Evolutionary conservation across 2,888 invertebrate species (phyloP).

Genomic region (Laspeyria flexula): DNA sequence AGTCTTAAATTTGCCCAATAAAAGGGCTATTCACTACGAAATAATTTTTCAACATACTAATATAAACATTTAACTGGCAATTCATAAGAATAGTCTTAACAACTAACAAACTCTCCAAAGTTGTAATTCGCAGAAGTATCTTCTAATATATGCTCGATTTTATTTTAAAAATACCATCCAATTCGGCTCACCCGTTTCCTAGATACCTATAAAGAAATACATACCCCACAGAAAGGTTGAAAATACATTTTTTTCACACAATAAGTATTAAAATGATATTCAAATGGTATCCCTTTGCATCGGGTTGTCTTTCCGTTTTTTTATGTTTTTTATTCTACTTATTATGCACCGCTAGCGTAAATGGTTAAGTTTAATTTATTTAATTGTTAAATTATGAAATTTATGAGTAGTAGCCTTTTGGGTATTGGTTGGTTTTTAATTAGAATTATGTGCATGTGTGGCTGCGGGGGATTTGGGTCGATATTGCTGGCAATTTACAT

Average conservation of each 20-base stretch:
- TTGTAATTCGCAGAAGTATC: too few species aligned
- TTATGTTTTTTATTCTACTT: conserved; percentile 32
- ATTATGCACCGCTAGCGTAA: conserved; percentile 42
- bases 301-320: conserved; percentile 31
- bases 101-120: too few species aligned
- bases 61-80: too few species aligned
- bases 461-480: conserved; percentile 10
- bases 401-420: conserved; percentile 27
- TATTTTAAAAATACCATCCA: conserved; percentile 14
- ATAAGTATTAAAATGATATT: conserved; percentile 40
- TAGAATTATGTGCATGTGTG: conserved; percentile 6
- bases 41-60: too few species aligned
- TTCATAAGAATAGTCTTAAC: too few species aligned
- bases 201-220: conserved; percentile 26
- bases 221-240: conserved; percentile 25
- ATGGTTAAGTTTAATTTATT: conserved; percentile 44
- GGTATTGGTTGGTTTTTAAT: conserved; percentile 24
- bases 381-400: conserved; percentile 41
- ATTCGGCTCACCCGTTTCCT: conserved; percentile 25
- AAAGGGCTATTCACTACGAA: too few species aligned
- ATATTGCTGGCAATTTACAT: background rate
- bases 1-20: too few species aligned
- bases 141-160: too few species aligned
- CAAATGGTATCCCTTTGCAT: conserved; percentile 43
- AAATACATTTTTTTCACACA: conserved; percentile 42